Conservation (phyloP, 2,797 vertebrate species). For the Paratrypauchen microcephalus region DNA sequence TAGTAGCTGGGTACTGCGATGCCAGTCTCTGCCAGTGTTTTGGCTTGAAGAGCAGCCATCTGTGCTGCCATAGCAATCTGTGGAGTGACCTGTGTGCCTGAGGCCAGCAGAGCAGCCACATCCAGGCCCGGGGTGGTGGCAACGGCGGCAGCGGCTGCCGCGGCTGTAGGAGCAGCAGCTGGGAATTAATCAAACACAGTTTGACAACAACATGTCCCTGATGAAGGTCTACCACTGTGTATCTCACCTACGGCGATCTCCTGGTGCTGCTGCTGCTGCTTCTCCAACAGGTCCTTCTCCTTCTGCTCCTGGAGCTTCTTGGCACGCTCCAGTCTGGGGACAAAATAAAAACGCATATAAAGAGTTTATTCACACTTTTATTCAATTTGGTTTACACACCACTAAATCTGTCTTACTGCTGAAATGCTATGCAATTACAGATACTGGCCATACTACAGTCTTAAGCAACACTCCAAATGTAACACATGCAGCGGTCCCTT, state of each 20-base stretch:
- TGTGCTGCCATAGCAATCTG: conserved; percentile 99
- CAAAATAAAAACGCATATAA: conserved; percentile 4
- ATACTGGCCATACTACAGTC: neutral
- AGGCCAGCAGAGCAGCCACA: conserved; percentile 93
- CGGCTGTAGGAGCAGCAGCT: conserved; percentile 70
- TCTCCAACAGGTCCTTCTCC: conserved; percentile 95
- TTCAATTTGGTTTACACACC: neutral
- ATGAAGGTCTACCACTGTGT: neutral
- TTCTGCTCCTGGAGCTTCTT: conserved; percentile 98
- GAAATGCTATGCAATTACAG: neutral
- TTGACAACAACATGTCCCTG: neutral
- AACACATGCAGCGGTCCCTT: conserved; percentile 15
- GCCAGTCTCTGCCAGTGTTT: conserved; percentile 94
- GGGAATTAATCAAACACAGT: conserved; percentile 20
- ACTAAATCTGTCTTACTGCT: neutral
- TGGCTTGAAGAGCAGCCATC: conserved; percentile 97
- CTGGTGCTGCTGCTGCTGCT: conserved; percentile 89
- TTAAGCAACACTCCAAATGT: neutral
- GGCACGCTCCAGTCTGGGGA: conserved; percentile 90
- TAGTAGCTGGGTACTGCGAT: conserved; percentile 99
- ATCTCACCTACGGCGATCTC: conserved; percentile 87
- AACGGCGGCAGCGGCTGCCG: conserved; percentile 68
- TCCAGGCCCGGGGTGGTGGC: conserved; percentile 87
- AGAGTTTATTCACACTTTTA: neutral
- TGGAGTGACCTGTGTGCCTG: conserved; percentile 96